These are phyloP conservation scores for Eupithecia abbreviata DNA, from an alignment of 2,888 invertebrate genomes.

Conservation along the genomic window DNA sequence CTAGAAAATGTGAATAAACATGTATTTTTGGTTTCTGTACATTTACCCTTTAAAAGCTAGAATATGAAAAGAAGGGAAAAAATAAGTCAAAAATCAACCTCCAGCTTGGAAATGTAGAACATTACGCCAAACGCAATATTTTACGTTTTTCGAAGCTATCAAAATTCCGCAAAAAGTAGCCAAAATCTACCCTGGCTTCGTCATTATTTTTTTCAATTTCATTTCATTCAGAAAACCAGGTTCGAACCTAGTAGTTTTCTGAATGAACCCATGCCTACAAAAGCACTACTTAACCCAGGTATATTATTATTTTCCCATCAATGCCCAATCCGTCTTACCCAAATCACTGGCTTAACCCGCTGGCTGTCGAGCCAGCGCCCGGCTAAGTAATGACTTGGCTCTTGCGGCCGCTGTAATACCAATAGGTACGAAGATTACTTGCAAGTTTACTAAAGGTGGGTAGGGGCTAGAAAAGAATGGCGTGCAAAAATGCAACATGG, in stretches of 20 bases:
- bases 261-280: constrained; percentile 5
- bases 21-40: neutral
- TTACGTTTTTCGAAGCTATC: neutral
- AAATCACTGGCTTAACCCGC: constrained; percentile 26
- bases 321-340: constrained; percentile 29
- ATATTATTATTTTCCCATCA: constrained; percentile 31
- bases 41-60: neutral
- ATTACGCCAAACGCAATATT: neutral
- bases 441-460: neutral
- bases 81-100: neutral
- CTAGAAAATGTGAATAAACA: neutral
- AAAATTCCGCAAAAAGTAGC: neutral
- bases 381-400: constrained; percentile 26
- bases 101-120: neutral
- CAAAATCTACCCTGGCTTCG: too few species aligned
- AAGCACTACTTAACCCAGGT: constrained; percentile 25
- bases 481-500: constrained; percentile 13
- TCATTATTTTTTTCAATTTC: too few species aligned
- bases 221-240: neutral
- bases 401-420: constrained; percentile 13
- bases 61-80: neutral
- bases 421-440: constrained; percentile 7
- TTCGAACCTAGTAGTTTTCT: neutral
- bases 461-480: neutral
- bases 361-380: constrained; percentile 17